Conservation (phyloP, 2,797 vertebrate genomes). For the Graptemys geographica region DNA sequence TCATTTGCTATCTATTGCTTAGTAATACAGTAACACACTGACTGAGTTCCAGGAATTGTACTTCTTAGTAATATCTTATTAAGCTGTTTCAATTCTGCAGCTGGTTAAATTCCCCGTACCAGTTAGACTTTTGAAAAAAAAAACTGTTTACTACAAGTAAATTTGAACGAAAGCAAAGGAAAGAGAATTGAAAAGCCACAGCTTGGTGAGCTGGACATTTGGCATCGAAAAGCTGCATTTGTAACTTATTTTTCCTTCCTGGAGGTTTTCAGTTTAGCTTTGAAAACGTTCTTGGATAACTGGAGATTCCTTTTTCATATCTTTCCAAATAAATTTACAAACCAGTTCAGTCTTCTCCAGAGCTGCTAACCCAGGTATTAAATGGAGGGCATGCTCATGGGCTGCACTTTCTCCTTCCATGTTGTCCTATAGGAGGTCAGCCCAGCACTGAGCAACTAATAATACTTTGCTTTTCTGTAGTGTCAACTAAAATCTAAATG, state of each 20-base stretch:
- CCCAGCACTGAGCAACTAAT: background rate
- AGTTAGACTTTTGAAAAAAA: slow-evolving; percentile 23
- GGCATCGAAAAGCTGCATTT: background rate
- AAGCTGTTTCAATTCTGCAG: slow-evolving; percentile 34
- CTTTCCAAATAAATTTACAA: background rate
- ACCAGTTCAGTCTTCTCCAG: background rate
- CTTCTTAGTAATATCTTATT: slow-evolving; percentile 44
- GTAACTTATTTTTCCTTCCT: background rate
- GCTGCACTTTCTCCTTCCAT: background rate
- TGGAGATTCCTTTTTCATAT: background rate
- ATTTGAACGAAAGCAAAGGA: slow-evolving; percentile 11
- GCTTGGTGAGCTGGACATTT: background rate
- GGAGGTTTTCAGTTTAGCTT: background rate
- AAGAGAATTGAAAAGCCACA: background rate
- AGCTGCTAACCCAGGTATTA: background rate
- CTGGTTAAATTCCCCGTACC: slow-evolving; percentile 33
- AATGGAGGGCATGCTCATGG: background rate
- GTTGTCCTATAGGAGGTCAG: fast-evolving
- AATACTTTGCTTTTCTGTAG: background rate
- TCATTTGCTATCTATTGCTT: too few relatives aligned
- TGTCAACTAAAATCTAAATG: too few relatives aligned
- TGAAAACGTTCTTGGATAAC: background rate
- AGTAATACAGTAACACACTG: slow-evolving; percentile 55
- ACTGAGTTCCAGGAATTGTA: slow-evolving; percentile 33
- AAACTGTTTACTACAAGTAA: slow-evolving; percentile 27